Evolutionary conservation across 2,797 vertebrate species (phyloP), one percentile per base, ranked within the genome.

Genomic region (Sylvia borin): DNA sequence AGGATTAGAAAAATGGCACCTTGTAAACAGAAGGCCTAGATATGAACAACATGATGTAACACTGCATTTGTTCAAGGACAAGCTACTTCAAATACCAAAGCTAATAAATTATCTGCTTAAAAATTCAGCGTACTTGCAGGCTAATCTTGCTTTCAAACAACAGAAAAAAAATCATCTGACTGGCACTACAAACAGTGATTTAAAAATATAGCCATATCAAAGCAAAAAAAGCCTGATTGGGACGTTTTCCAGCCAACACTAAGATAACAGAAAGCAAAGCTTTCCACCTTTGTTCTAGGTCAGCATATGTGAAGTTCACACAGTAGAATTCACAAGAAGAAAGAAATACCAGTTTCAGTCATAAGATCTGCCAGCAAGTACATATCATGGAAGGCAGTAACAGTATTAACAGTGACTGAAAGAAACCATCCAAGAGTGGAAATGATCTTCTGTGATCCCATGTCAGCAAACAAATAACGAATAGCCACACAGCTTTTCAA

Each of bases 281-380:
- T 51, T 65, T 86, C 61, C 85, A 78, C 91, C 74, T 90, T 92
- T 92, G 85, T 94, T 95, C 90, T 90, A 79, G 88, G 91, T 65
- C 91, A 93, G 85, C 85, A 54, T 61, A 84, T 96, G 93, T 90
- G 82, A 84, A 92, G 64, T 77, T 95, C 90, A 79, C 92, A 92
- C 36, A 67, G 92, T 4, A 57, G 80, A 88, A 88, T 81, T 92
- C 89, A 90, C 67, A 84, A 50, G 54, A 76, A 90, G 60, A 94
- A 70, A 91, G 74, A 89, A 94, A 81, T 29, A 71, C 50, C 73
- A 73, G 36, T 38, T 92, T 50, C 67, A 81, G 19, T 67, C 53
- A 50, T 29, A 71, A 61, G 45, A 67, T 21, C 73, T 70, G 53
- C 16, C 73, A 94, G 66, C 78, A 81, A 40, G 21, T 9, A 18